phyloP scores from a whole-genome alignment of 2,797 vertebrate species.

The Chiroxiphia lanceolata region DNA sequence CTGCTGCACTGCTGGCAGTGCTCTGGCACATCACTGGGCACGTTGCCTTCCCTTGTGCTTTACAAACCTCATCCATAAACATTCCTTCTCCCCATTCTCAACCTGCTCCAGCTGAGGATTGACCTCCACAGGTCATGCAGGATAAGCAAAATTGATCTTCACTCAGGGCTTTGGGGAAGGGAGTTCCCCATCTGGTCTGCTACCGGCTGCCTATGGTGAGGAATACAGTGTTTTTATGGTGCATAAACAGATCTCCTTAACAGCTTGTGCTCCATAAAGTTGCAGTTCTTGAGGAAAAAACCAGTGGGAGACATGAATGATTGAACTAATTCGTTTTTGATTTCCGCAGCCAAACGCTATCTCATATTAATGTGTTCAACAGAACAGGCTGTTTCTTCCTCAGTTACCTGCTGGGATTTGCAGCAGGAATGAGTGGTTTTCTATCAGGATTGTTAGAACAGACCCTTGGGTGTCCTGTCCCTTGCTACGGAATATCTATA shows the following conservation, averaged over 20 bases:
- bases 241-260: not conserved
- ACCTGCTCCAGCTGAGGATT: not conserved
- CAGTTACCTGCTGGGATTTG: not conserved
- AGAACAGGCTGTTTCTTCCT: not conserved
- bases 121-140: not conserved
- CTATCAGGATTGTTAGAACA: not conserved
- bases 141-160: not conserved
- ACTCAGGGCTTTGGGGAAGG: not conserved
- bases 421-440: not conserved
- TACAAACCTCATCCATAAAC: not conserved
- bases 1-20: not conserved
- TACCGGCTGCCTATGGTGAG: fast-evolving
- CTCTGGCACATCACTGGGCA: not conserved
- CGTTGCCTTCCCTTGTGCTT: fast-evolving
- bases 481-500: no score
- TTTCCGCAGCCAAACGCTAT: not conserved
- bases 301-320: not conserved
- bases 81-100: not conserved
- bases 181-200: not conserved
- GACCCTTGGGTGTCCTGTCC: not conserved
- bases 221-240: not conserved
- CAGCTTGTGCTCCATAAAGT: not conserved
- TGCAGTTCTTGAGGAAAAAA: not conserved
- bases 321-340: not conserved
- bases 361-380: not conserved